phyloP scores from a whole-genome alignment of 92 coral and sea anemone genomes.

The Parazoanthus darwini region DNA sequence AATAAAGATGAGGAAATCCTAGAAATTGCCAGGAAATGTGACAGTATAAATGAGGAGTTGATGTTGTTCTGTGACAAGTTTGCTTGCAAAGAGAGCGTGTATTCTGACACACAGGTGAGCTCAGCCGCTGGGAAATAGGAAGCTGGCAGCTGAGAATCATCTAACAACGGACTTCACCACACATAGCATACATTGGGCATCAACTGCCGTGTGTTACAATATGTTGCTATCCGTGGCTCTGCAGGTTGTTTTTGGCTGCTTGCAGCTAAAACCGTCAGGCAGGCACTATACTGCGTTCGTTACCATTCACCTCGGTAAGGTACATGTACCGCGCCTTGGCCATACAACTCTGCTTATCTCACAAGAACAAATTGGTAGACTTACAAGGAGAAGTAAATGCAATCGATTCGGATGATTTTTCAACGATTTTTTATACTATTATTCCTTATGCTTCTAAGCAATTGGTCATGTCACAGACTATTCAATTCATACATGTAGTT shows the following conservation, averaged over 20 bases:
- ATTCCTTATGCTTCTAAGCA: too few species aligned
- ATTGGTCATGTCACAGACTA: too few species aligned
- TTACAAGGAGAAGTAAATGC: too few species aligned
- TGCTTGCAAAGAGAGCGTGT: constrained; percentile 56
- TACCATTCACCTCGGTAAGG: too few species aligned
- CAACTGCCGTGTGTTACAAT: background rate
- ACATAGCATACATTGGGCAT: background rate
- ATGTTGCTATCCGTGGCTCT: background rate
- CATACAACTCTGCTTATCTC: too few species aligned
- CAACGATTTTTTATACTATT: too few species aligned
- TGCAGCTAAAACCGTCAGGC: too few species aligned
- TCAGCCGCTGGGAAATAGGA: constrained; percentile 22
- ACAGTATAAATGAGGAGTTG: constrained; percentile 70
- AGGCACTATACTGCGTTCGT: too few species aligned
- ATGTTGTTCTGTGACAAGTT: constrained; percentile 55
- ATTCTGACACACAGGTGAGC: constrained; percentile 60
- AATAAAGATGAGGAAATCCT: constrained; percentile 61
- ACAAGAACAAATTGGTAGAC: too few species aligned
- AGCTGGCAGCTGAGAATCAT: constrained; percentile 46
- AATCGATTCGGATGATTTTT: too few species aligned
- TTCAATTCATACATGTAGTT: too few species aligned
- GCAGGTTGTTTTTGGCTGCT: background rate
- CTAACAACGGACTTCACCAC: background rate
- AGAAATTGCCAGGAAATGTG: constrained; percentile 51
- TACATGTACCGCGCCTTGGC: too few species aligned